Conservation (phyloP, 37 sponge, comb jelly and placozoan species). For the Chondrilla cf. caribensis region DNA sequence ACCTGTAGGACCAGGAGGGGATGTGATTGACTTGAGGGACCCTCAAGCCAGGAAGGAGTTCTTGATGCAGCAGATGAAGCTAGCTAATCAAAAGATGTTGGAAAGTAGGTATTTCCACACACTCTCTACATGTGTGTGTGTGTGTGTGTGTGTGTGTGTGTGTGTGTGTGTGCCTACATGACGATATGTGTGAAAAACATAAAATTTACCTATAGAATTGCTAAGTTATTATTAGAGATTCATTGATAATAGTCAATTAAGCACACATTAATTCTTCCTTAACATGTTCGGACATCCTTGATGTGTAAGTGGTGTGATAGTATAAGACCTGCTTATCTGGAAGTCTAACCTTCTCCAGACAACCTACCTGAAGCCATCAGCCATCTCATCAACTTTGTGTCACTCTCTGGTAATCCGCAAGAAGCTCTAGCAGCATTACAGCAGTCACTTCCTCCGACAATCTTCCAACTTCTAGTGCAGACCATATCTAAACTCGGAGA, state of each 20-base stretch:
- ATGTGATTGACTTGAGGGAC: slow-evolving; percentile 66
- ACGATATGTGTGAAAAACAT: too few relatives aligned
- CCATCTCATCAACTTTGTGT: slow-evolving; percentile 74
- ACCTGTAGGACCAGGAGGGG: not conserved
- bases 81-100: slow-evolving; percentile 59
- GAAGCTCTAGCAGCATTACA: slow-evolving; percentile 50
- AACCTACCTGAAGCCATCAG: slow-evolving; percentile 56
- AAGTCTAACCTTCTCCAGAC: slow-evolving; percentile 36
- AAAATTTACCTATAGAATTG: too few relatives aligned
- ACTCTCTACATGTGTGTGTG: too few relatives aligned
- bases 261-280: too few relatives aligned
- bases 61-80: slow-evolving; percentile 48
- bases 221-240: too few relatives aligned
- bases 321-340: too few relatives aligned
- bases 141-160: too few relatives aligned
- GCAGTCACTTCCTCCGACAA: slow-evolving; percentile 59
- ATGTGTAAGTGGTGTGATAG: too few relatives aligned
- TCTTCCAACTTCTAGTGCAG: slow-evolving; percentile 54
- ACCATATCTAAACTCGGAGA: slow-evolving; percentile 19
- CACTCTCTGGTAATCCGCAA: slow-evolving; percentile 65
- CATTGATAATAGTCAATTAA: too few relatives aligned
- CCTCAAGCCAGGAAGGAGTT: slow-evolving; percentile 66
- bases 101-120: slow-evolving; percentile 45
- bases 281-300: too few relatives aligned
- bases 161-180: too few relatives aligned